Base-by-base conservation (phyloP, 2,113 vertebrate genomes). In the Taurulus bubalis region DNA sequence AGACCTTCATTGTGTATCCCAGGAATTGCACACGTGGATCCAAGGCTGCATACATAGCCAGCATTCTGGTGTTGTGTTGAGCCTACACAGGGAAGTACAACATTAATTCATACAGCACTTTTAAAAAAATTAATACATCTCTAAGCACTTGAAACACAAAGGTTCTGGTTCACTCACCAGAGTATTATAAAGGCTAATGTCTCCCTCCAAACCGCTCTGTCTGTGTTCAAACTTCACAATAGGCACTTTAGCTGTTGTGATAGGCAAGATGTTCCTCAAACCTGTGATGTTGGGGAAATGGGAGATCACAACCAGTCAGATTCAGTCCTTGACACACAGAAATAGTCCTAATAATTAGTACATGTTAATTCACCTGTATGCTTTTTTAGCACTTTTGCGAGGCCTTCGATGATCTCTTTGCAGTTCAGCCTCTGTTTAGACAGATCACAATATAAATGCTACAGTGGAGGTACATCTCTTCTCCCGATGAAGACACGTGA, bases 191-290 rank as follows among this genome's bases (percentile, higher is more conserved):
- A 99, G 96, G 92, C 98, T 99, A 89, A 99, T 99, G 74, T 99
- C 98, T 49, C 98, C 98, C 93, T 99, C 98, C 91, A 99, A 92
- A 38, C 97, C 96, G 82, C 97, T 98, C 82, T 97, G 94, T 87
- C 95, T 94, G 93, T 99, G 98, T 83, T 99, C 98, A 94, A 99
- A 99, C 94, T 99, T 99, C 75, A 99, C 98, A 55, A 99, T 99
- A 95, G 98, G 98, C 95, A 99, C 98, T 97, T 99, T 99, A 94
- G 98, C 98, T 94, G 98, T 99, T 71, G 98, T 99, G 94, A 99
- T 99, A 91, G 98, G 98, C 95, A 99, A 91, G 92, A 99, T 99
- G 91, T 99, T 99, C 93, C 95, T 97, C 93, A 99, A 92, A 95
- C 98, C 98, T 99, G 91, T 6, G 15, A 32, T 9, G 32, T 22